Percentiles rank a stretch among this genome's conserved stretches.
Conservation (phyloP, 2,888 invertebrate species). For the Corbicula japonica region DNA sequence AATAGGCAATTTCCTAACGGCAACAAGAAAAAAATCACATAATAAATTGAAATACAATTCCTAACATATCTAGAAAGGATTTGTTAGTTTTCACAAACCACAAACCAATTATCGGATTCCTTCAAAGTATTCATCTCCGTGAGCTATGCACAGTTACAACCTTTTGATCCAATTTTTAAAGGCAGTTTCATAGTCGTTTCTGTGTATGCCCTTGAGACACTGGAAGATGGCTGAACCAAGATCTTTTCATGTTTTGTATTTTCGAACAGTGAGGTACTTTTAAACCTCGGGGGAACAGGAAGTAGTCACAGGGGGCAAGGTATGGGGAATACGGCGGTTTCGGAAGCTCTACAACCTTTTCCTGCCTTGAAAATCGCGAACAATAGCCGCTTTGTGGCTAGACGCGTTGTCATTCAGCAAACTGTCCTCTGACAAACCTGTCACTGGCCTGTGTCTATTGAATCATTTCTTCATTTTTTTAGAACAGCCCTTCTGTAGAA, state of each 20-base stretch:
- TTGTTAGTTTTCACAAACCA: too few species aligned
- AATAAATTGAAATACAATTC: too few species aligned
- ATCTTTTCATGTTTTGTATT: slow-evolving; percentile 21
- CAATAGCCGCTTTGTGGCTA: slow-evolving; percentile 44
- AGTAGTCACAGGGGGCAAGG: slow-evolving; percentile 46
- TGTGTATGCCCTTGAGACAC: slow-evolving; percentile 14
- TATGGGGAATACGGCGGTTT: slow-evolving; percentile 37
- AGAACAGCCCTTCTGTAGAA: slow-evolving; percentile 27
- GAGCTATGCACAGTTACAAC: too few species aligned
- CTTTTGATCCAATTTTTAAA: slow-evolving; percentile 24
- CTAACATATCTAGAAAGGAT: too few species aligned
- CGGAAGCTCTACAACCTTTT: slow-evolving; percentile 36
- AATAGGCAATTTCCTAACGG: too few species aligned
- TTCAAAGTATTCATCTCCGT: too few species aligned
- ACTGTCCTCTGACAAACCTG: slow-evolving; percentile 22
- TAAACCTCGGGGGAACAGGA: slow-evolving; percentile 38
- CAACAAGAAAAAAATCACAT: too few species aligned
- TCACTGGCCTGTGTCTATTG: slow-evolving; percentile 17
- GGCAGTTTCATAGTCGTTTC: slow-evolving; percentile 13
- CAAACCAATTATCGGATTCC: too few species aligned
- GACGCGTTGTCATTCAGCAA: slow-evolving; percentile 30
- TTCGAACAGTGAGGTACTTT: slow-evolving; percentile 24
- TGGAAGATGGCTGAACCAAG: slow-evolving; percentile 7
- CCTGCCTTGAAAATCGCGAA: slow-evolving; percentile 33
- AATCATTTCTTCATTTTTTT: slow-evolving; percentile 21